phyloP scores from a whole-genome alignment of 2,113 vertebrate species.

The Eulemur rufifrons region DNA sequence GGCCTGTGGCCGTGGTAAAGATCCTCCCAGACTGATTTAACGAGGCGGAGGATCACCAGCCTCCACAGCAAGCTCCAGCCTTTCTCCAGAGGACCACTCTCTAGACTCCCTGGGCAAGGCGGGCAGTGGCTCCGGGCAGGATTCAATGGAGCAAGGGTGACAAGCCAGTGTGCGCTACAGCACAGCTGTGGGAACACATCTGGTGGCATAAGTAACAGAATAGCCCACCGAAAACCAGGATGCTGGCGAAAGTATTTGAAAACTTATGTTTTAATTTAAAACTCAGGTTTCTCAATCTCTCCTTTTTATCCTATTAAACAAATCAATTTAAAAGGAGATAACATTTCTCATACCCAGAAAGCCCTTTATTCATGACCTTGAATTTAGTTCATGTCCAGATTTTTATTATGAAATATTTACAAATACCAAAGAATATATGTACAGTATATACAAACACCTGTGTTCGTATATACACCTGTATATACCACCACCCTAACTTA shows the following conservation, averaged over 20 bases:
- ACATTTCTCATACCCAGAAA: neutral
- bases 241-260: neutral
- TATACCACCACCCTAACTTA: neutral
- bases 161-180: neutral
- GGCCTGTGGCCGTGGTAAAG: neutral
- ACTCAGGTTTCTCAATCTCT: neutral
- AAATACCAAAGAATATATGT: neutral
- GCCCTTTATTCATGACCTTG: neutral
- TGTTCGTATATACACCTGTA: neutral
- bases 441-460: neutral
- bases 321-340: neutral
- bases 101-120: neutral
- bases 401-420: constrained; percentile 10
- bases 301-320: neutral
- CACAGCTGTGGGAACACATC: neutral
- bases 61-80: neutral
- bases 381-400: neutral
- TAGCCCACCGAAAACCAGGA: neutral
- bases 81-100: neutral
- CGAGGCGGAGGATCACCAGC: neutral
- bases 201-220: neutral
- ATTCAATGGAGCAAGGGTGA: neutral
- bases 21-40: neutral
- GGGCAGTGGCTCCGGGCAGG: neutral
- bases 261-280: neutral